These are phyloP conservation scores for Microdon myrmicae DNA, from an alignment of 2,888 invertebrate species.

Conservation along the genomic window DNA sequence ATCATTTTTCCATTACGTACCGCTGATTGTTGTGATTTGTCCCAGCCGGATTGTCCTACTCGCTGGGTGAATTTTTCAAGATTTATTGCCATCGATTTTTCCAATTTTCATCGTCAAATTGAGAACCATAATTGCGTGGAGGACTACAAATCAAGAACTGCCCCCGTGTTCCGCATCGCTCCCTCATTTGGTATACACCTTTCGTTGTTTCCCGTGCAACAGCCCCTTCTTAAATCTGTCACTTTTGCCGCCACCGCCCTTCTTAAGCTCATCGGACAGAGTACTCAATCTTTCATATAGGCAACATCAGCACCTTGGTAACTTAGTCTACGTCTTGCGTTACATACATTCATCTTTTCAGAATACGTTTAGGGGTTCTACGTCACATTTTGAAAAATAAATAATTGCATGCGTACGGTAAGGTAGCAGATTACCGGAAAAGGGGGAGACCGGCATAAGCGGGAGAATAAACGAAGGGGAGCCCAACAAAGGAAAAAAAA, in stretches of 20 bases:
- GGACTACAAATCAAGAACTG: constrained; percentile 37
- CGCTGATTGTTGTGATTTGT: constrained; percentile 46
- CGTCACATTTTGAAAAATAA: constrained; percentile 38
- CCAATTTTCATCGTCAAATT: constrained; percentile 44
- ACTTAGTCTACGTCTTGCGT: constrained; percentile 16
- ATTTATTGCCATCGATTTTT: constrained; percentile 48
- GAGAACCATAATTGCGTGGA: constrained; percentile 44
- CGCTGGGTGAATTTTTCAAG: not conserved
- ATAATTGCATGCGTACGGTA: constrained; percentile 47
- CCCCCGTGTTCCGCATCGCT: not conserved
- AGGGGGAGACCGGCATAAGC: too few relatives aligned
- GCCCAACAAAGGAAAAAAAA: not conserved
- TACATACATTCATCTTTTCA: constrained; percentile 11
- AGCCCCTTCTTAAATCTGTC: too few relatives aligned
- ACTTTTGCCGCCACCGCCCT: too few relatives aligned
- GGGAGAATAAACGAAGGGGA: constrained; percentile 3
- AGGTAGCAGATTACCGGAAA: too few relatives aligned
- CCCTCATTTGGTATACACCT: not conserved
- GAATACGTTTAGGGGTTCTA: constrained; percentile 1
- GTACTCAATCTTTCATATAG: constrained; percentile 15
- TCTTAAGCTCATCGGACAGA: too few relatives aligned
- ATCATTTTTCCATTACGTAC: constrained; percentile 42
- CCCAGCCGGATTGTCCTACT: constrained; percentile 1
- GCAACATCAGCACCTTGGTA: constrained; percentile 28
- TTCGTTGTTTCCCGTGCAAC: constrained; percentile 9